Percentiles rank a stretch among this genome's conserved stretches.
Conservation (phyloP, 2,113 vertebrate species). For the Dipodomys merriami region DNA sequence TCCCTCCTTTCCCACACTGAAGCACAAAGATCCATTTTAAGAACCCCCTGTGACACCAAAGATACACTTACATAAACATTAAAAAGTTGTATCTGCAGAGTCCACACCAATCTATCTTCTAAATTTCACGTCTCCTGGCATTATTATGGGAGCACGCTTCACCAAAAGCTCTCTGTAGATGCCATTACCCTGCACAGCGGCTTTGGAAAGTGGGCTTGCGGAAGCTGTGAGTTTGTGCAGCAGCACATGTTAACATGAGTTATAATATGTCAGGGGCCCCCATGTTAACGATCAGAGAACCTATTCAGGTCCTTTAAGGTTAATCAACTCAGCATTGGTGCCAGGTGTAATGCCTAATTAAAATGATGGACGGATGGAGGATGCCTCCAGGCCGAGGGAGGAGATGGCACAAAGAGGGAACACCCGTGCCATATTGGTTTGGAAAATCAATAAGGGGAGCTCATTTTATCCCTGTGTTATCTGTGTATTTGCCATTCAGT, state of each 20-base stretch:
- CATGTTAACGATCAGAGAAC: conserved; percentile 86
- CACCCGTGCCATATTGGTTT: conserved; percentile 88
- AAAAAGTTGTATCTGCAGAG: conserved; percentile 81
- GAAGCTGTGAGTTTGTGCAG: conserved; percentile 85
- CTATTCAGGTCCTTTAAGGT: conserved; percentile 90
- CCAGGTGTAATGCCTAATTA: conserved; percentile 91
- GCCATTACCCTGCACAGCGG: conserved; percentile 78
- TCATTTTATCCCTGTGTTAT: conserved; percentile 87
- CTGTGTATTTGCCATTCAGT: conserved; percentile 84
- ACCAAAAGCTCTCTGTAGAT: conserved; percentile 85
- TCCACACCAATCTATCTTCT: conserved; percentile 83
- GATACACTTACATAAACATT: conserved; percentile 85
- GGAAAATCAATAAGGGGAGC: conserved; percentile 90
- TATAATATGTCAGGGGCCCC: conserved; percentile 87
- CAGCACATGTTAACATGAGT: conserved; percentile 86
- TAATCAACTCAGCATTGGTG: conserved; percentile 91
- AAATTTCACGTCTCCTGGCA: conserved; percentile 79
- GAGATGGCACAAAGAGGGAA: conserved; percentile 86
- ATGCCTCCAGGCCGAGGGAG: conserved; percentile 86
- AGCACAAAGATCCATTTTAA: neutral
- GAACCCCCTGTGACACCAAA: conserved; percentile 52
- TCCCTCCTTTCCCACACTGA: neutral
- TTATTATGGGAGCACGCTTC: conserved; percentile 83
- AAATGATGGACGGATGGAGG: conserved; percentile 86
- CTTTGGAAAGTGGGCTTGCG: conserved; percentile 78